Conservation (phyloP, 2,888 invertebrate species). For the Pheosia tremula region DNA sequence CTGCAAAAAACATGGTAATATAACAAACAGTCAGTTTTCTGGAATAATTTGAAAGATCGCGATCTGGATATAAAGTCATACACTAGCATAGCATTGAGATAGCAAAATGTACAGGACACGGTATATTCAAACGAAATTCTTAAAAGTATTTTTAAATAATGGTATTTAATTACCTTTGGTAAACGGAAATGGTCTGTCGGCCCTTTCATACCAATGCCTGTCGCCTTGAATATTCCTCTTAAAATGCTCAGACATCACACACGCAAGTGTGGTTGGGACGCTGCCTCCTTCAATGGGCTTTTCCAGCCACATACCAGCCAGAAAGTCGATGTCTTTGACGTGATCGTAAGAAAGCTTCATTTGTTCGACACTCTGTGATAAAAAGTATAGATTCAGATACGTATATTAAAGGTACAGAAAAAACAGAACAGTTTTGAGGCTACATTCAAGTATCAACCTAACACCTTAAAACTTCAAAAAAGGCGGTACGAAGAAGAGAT, state of each 20-base stretch:
- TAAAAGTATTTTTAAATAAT: neutral
- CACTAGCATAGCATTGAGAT: no score
- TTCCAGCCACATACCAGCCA: constrained; percentile 94
- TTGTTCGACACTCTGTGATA: constrained; percentile 42
- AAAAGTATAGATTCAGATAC: no score
- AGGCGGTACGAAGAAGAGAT: no score
- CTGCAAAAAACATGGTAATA: no score
- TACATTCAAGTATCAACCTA: no score
- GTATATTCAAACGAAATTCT: neutral
- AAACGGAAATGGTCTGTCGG: constrained; percentile 51
- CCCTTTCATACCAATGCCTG: constrained; percentile 88
- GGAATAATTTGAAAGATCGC: neutral
- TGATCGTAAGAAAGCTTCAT: constrained; percentile 61
- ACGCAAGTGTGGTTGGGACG: constrained; percentile 93
- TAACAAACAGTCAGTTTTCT: neutral
- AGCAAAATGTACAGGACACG: neutral
- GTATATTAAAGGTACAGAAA: no score
- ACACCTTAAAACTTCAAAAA: no score
- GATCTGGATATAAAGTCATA: no score
- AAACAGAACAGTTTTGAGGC: no score
- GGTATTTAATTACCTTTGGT: constrained; percentile 47
- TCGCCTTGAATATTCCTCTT: constrained; percentile 90
- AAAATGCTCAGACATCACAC: constrained; percentile 93
- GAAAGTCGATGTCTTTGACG: constrained; percentile 93
- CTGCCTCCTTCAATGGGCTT: constrained; percentile 90